Evolutionary conservation across 2,888 invertebrate genomes (phyloP).

Genomic region (Tryphoninae sp.): DNA sequence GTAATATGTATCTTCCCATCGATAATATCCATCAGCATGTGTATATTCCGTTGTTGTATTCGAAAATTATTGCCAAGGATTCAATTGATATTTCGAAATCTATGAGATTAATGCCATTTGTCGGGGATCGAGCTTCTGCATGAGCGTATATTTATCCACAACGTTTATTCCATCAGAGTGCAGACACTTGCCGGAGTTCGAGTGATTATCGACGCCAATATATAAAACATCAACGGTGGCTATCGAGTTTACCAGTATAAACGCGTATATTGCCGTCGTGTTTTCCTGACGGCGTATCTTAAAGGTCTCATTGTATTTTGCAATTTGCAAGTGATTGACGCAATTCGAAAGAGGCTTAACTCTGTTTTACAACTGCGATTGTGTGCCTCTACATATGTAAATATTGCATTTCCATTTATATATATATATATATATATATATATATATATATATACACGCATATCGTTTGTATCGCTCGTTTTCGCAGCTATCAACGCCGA

Average conservation of each 20-base stretch:
- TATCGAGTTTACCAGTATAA: slow-evolving; percentile 38
- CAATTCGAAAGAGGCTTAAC: slow-evolving; percentile 54
- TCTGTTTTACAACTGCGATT: slow-evolving; percentile 23
- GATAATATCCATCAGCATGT: slow-evolving; percentile 10
- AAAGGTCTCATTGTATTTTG: slow-evolving; percentile 67
- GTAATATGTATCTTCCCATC: slow-evolving; percentile 22
- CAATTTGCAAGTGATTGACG: slow-evolving; percentile 62
- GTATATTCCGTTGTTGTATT: slow-evolving; percentile 44
- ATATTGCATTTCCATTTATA: slow-evolving; percentile 10
- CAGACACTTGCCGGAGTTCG: slow-evolving; percentile 59
- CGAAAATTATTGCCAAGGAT: slow-evolving; percentile 53
- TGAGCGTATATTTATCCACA: slow-evolving; percentile 49
- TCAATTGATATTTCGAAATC: slow-evolving; percentile 61
- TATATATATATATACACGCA: not conserved
- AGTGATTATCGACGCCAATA: slow-evolving; percentile 60
- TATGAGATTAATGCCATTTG: slow-evolving; percentile 59
- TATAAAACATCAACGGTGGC: slow-evolving; percentile 52
- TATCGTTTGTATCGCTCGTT: slow-evolving; percentile 25
- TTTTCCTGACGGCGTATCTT: slow-evolving; percentile 47
- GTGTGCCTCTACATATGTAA: slow-evolving; percentile 14
- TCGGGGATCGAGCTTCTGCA: slow-evolving; percentile 32
- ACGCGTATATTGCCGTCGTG: slow-evolving; percentile 46
- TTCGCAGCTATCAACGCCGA: slow-evolving; percentile 32
- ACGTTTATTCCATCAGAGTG: slow-evolving; percentile 54
- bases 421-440: not conserved